phyloP scores from a whole-genome alignment of 2,888 invertebrate species.

The Deilephila elpenor region DNA sequence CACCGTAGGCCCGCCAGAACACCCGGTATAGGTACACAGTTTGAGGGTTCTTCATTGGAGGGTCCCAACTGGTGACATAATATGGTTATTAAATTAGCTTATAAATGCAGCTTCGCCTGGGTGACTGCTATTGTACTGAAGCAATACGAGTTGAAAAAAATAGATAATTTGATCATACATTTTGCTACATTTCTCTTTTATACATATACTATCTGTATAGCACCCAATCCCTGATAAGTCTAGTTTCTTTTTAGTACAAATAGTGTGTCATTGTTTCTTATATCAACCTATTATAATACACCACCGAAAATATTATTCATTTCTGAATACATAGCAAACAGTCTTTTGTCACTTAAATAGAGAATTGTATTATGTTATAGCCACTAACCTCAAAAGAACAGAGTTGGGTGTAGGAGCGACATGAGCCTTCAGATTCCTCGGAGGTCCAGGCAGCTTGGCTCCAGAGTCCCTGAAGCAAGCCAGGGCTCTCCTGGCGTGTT shows the following conservation, averaged over 20 bases:
- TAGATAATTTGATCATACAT: no score
- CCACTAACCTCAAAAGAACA: constrained; percentile 67
- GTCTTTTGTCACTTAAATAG: no score
- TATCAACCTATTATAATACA: background rate
- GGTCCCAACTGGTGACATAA: constrained; percentile 86
- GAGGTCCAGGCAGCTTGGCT: constrained; percentile 92
- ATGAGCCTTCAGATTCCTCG: constrained; percentile 74
- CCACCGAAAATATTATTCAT: background rate
- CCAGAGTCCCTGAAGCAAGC: constrained; percentile 93
- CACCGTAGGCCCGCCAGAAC: constrained; percentile 90
- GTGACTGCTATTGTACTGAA: no score
- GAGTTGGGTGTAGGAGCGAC: constrained; percentile 72
- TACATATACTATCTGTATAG: no score
- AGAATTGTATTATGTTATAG: no score
- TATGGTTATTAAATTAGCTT: background rate
- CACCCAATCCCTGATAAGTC: no score
- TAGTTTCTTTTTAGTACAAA: no score
- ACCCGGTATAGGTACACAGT: constrained; percentile 93
- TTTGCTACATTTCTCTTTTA: no score
- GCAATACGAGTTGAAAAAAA: no score
- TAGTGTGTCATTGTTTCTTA: background rate
- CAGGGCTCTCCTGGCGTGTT: constrained; percentile 90
- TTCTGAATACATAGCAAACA: no score
- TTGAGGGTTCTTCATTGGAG: constrained; percentile 92
- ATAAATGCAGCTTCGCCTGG: no score